Evolutionary conservation across 2,113 vertebrate species (phyloP), one percentile per base, ranked within the genome.

Genomic region (Cebus imitator): DNA sequence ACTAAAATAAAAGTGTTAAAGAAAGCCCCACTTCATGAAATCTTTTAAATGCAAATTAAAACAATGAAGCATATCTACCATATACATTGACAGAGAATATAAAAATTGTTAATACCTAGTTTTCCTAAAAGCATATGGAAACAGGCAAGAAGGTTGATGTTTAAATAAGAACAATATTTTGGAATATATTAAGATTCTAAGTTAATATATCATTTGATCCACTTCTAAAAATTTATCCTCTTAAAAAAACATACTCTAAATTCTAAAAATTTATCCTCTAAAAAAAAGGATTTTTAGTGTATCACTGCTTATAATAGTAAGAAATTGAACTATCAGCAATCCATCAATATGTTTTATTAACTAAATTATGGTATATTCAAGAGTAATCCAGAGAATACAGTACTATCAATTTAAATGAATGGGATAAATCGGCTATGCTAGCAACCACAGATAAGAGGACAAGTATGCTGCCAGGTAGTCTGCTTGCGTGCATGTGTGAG

Each of bases 101-200:
- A 58, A 57, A 79, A 25, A 64, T 35, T 89, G 68, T 84, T 57
- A 83, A 32, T 64, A 61, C 2, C 4, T 48, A 72, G 13, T 66
- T 4, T 23, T 95, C 45, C 30, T 81, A 48, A 79, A 85, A 85
- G 8, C 20, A 90, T 20, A 45, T 2, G 37, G 45, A 55, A 73
- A 64, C 1, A 88, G 12, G 25, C 37, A 94, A 87, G 32, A 96
- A 96, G 50, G 55, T 0, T 81, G 27, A 75, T 30, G 21, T 66
- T 95, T 90, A 93, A 89, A 76, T 10, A 79, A 85, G 23, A 92
- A 43, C 20, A 66, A 75, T 75, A 16, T 45, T 91, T 78, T 82
- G 73, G 30, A 87, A 87, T 78, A 40, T 61, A 43, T 79, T 95
- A 90, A 92, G 81, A 86, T 80, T 68, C 73, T 48, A 90, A 93